A percentile compares a stretch with the other conserved stretches of the same genome.
These are phyloP conservation scores for Struthio camelus DNA, from an alignment of 2,113 vertebrate genomes.

Conservation along the genomic window DNA sequence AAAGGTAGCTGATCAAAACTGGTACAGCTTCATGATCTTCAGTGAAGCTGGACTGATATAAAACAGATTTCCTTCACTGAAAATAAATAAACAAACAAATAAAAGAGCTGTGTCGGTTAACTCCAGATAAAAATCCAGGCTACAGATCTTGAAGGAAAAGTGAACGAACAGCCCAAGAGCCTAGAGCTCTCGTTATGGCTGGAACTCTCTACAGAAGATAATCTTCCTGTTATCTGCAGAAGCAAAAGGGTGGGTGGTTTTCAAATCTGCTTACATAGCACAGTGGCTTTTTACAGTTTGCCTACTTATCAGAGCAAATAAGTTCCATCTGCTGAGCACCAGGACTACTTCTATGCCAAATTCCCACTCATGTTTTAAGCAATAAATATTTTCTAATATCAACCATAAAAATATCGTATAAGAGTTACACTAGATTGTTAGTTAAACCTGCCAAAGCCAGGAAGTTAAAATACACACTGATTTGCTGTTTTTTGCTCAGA, in stretches of 20 bases:
- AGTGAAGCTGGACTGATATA: not conserved
- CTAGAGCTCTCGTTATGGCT: not conserved
- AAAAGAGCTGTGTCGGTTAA: not conserved
- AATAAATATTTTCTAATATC: slow-evolving; percentile 13
- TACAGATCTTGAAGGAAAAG: not conserved
- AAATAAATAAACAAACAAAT: not conserved
- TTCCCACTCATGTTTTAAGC: slow-evolving; percentile 1
- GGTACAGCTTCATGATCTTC: not conserved
- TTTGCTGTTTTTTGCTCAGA: not conserved
- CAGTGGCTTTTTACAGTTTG: slow-evolving; percentile 40
- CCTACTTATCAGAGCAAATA: slow-evolving; percentile 29
- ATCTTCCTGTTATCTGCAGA: not conserved
- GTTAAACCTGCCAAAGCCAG: not conserved
- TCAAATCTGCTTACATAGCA: slow-evolving; percentile 26
- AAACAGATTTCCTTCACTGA: not conserved
- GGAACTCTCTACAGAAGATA: not conserved
- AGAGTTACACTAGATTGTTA: not conserved
- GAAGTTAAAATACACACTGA: not conserved
- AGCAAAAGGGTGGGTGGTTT: slow-evolving; percentile 9
- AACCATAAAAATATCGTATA: not conserved
- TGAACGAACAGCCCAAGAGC: not conserved
- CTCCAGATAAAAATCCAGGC: not conserved
- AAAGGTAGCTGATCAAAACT: not conserved
- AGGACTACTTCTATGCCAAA: not conserved
- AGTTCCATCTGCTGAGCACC: slow-evolving; percentile 27